Evolutionary conservation across 2,797 vertebrate genomes (phyloP).

Genomic region (Loris lydekkerianus): DNA sequence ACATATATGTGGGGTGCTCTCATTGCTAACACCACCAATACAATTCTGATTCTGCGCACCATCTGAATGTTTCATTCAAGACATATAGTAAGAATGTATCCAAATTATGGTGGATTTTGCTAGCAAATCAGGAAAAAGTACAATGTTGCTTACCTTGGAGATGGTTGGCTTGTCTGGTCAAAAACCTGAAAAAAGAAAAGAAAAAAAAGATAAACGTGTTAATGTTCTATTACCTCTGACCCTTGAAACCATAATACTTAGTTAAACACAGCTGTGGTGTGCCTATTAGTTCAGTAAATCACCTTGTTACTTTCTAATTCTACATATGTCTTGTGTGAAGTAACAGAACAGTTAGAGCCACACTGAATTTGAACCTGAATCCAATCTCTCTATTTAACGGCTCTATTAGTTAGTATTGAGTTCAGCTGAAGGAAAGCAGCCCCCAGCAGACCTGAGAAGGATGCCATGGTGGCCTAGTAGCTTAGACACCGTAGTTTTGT

Average conservation of each 20-base stretch:
- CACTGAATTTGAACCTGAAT: constrained; percentile 11
- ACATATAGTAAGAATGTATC: constrained; percentile 66
- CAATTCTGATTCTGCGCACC: constrained; percentile 67
- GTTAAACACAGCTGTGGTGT: neutral
- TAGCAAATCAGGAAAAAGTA: constrained; percentile 71
- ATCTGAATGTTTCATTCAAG: constrained; percentile 47
- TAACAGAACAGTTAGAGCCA: constrained; percentile 5
- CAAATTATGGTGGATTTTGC: constrained; percentile 75
- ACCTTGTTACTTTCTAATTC: neutral
- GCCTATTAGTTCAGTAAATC: neutral
- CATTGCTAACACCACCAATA: constrained; percentile 75
- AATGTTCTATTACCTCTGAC: constrained; percentile 45
- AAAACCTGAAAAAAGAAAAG: constrained; percentile 72
- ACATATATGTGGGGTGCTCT: constrained; percentile 73
- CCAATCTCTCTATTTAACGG: constrained; percentile 38
- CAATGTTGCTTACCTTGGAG: constrained; percentile 84
- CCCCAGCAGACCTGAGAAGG: neutral
- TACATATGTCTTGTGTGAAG: constrained; percentile 28
- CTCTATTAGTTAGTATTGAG: neutral
- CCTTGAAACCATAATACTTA: neutral
- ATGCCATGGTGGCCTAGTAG: neutral
- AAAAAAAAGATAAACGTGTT: constrained; percentile 68
- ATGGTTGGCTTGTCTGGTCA: constrained; percentile 59
- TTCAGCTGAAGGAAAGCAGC: neutral
- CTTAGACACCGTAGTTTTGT: neutral